Evolutionary conservation across 2,113 vertebrate genomes (phyloP), one percentile per base, ranked within the genome.

Genomic region (Melospiza georgiana): DNA sequence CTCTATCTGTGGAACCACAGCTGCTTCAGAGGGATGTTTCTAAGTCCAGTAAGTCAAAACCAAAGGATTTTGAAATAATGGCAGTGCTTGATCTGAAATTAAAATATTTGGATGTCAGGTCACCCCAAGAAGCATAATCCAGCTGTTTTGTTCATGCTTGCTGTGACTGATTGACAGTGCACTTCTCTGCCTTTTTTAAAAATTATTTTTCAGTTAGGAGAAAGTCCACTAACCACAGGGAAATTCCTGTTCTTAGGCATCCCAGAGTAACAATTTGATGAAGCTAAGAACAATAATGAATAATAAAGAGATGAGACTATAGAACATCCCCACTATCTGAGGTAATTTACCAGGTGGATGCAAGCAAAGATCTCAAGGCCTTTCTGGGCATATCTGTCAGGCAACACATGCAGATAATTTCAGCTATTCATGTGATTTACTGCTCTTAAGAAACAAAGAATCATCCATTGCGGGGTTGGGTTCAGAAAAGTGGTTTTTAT

Each of bases 61-160:
- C 33, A 84, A 76, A 95, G 88, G 65, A 89, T 90, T 96, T 94
- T 82, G 75, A 95, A 95, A 83, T 12, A 63, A 67, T 51, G 95
- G 86, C 58, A 43, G 24, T 92, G 76, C 75, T 88, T 94, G 82
- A 85, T 74, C 74, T 92, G 71, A 87, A 97, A 94, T 89, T 88
- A 96, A 95, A 98, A 88, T 95, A 97, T 96, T 97, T 97, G 67
- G 83, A 71, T 97, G 94, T 94, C 46, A 87, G 96, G 92, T 96
- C 93, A 94, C 92, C 83, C 94, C 72, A 96, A 89, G 89, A 90
- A 97, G 82, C 39, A n/a, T 89, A 96, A 96, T 88, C 95, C 95
- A 96, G 97, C 95, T 97, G 95, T 93, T 96, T 62, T 90, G 87
- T 84, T 85, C 57, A 46, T 15, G 20, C 23, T 93, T 96, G 51